Evolutionary conservation across 2,113 vertebrate species (phyloP).

Genomic region (Hyaena hyaena): DNA sequence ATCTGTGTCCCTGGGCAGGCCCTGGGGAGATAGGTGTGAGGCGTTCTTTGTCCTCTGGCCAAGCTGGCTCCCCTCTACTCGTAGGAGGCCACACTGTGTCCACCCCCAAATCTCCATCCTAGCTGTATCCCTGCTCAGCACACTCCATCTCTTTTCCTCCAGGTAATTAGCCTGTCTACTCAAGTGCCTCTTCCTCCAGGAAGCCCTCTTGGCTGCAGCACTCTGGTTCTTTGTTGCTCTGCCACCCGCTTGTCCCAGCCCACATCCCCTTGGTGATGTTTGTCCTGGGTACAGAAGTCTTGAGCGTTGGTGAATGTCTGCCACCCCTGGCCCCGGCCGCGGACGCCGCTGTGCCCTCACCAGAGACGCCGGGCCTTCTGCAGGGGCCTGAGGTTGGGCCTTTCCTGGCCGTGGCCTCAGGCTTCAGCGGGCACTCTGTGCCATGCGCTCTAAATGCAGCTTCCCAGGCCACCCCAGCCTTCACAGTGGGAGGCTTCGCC

Average conservation of each 20-base stretch:
- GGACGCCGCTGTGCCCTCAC: accelerated
- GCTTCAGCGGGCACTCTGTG: not conserved
- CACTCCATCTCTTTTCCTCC: not conserved
- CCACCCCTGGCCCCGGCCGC: too few relatives aligned
- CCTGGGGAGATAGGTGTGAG: not conserved
- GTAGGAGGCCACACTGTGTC: not conserved
- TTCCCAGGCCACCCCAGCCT: not conserved
- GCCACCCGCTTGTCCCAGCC: not conserved
- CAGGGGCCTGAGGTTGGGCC: not conserved
- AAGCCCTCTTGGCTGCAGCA: not conserved
- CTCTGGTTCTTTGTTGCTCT: not conserved
- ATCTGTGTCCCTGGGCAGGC: not conserved
- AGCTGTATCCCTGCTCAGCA: not conserved
- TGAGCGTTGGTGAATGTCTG: not conserved
- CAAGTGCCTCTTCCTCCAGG: not conserved
- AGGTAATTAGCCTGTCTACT: not conserved
- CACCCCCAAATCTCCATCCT: accelerated
- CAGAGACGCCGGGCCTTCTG: not conserved
- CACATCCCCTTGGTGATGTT: not conserved
- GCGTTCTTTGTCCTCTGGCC: not conserved
- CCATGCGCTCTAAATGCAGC: not conserved
- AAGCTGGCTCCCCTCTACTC: not conserved
- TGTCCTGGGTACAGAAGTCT: not conserved
- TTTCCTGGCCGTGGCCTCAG: not conserved
- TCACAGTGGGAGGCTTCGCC: not conserved